Evolutionary conservation across 2,113 vertebrate species (phyloP).

Genomic region (Xiphophorus couchianus): DNA sequence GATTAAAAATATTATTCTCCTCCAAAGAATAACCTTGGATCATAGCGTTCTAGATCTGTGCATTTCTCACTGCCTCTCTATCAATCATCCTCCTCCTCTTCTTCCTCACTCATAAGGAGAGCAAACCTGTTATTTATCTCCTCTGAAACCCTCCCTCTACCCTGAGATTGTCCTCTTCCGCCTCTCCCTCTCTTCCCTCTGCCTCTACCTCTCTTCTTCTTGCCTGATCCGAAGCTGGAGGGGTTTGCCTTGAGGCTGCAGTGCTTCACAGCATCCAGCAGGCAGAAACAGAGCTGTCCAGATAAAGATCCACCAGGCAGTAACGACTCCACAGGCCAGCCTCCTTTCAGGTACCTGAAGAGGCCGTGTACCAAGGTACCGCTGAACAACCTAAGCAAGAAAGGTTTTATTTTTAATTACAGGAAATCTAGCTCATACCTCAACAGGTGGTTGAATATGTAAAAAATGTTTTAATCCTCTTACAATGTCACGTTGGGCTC

Average conservation of each 20-base stretch:
- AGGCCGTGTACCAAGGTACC: slow-evolving; percentile 89
- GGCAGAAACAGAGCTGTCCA: slow-evolving; percentile 77
- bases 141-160: slow-evolving; percentile 12
- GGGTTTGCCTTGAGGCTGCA: slow-evolving; percentile 37
- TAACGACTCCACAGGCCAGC: slow-evolving; percentile 74
- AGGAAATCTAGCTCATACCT: not conserved
- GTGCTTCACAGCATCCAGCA: slow-evolving; percentile 57
- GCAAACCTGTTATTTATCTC: slow-evolving; percentile 72
- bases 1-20: slow-evolving; percentile 1
- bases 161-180: slow-evolving; percentile 15
- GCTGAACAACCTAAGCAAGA: slow-evolving; percentile 83
- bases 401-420: not conserved
- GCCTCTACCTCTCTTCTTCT: slow-evolving; percentile 37
- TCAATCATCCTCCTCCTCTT: slow-evolving; percentile 53
- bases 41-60: slow-evolving; percentile 14
- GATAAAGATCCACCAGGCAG: slow-evolving; percentile 73
- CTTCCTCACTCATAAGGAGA: slow-evolving; percentile 65
- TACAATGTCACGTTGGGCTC: slow-evolving; percentile 87
- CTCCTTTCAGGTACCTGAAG: slow-evolving; percentile 72
- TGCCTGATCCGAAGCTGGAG: slow-evolving; percentile 27
- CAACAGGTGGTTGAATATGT: not conserved
- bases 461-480: slow-evolving; percentile 19
- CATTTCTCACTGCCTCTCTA: slow-evolving; percentile 2
- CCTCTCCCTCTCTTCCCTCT: slow-evolving; percentile 33
- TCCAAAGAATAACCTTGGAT: not conserved